Conservation (phyloP, 1,140 invertebrate species). For the Lasioglossum albipes region DNA sequence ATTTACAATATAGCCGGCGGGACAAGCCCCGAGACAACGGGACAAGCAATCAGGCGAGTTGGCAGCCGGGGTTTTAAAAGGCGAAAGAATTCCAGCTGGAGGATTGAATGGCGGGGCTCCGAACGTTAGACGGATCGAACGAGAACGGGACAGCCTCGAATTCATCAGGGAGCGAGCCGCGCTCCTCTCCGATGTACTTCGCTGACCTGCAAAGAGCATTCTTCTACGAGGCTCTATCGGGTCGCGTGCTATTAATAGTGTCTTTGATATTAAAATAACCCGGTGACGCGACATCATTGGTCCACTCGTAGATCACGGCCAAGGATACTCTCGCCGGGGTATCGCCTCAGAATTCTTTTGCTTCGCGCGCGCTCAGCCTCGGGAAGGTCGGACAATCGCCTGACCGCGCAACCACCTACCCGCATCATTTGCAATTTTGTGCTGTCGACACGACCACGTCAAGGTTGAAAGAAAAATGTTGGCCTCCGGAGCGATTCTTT, state of each 20-base stretch:
- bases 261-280: constrained; percentile 56
- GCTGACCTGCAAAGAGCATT: constrained; percentile 32
- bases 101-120: too few relatives aligned
- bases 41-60: too few relatives aligned
- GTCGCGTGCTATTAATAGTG: constrained; percentile 47
- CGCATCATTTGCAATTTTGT: too few relatives aligned
- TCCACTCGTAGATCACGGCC: constrained; percentile 48
- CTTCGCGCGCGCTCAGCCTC: neutral
- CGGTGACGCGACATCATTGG: constrained; percentile 37
- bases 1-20: too few relatives aligned
- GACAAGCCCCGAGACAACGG: too few relatives aligned
- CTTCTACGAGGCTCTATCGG: constrained; percentile 42
- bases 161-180: constrained; percentile 22
- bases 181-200: constrained; percentile 21
- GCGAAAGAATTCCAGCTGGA: too few relatives aligned
- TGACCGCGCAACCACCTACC: too few relatives aligned
- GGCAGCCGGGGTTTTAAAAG: too few relatives aligned
- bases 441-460: too few relatives aligned
- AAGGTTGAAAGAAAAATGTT: too few relatives aligned
- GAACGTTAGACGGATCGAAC: neutral
- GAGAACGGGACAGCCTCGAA: neutral
- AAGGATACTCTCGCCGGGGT: constrained; percentile 24
- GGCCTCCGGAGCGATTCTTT: too few relatives aligned
- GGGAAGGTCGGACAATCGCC: neutral
- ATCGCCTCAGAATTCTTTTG: neutral